These are phyloP conservation scores for Proteles cristata DNA, from an alignment of 2,113 vertebrate species.

Conservation along the genomic window DNA sequence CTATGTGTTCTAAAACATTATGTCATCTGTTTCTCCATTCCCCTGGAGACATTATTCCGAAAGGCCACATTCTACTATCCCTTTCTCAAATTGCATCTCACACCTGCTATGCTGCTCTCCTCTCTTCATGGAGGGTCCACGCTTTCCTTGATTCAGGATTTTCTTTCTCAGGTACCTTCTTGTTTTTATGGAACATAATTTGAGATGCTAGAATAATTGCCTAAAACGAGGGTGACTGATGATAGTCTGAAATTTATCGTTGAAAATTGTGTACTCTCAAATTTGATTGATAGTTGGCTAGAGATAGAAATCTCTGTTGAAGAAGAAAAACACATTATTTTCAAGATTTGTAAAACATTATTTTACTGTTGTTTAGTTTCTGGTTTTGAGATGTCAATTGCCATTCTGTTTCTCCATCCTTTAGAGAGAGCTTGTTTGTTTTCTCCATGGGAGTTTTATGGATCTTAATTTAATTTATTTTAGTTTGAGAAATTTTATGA, in stretches of 20 bases:
- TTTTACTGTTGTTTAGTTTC: background rate
- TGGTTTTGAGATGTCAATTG: background rate
- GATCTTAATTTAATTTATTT: background rate
- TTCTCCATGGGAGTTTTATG: background rate
- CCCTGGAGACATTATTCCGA: background rate
- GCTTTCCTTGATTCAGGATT: background rate
- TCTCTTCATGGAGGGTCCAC: accelerated
- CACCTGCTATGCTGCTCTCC: accelerated
- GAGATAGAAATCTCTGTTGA: background rate
- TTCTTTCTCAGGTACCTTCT: background rate
- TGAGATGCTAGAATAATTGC: background rate
- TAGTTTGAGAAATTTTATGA: background rate
- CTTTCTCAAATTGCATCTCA: background rate
- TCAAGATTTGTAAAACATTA: background rate
- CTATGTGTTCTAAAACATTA: too few relatives aligned
- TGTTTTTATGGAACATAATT: background rate
- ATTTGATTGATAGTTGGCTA: background rate
- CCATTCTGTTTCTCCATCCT: background rate
- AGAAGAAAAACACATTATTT: background rate
- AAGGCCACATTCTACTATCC: accelerated
- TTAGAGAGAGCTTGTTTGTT: background rate
- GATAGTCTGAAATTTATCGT: background rate
- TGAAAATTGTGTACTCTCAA: background rate
- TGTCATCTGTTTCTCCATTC: background rate
- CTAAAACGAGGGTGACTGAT: background rate